Base-by-base conservation (phyloP, 2,888 invertebrate species). In the Beris chalybata region DNA sequence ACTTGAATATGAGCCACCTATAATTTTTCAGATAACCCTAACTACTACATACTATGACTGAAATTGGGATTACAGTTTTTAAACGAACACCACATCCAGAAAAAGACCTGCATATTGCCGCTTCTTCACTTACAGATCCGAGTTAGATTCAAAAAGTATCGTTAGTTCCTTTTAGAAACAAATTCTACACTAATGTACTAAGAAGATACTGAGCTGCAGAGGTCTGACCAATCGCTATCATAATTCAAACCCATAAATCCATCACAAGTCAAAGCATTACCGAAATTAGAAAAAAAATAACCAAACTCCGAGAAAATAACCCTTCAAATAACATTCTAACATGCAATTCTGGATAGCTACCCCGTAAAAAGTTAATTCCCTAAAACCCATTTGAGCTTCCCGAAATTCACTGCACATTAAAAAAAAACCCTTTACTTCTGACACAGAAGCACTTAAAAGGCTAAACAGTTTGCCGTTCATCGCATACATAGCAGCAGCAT, bases 391-490 rank as follows among this genome's bases (percentile, higher is more conserved):
- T 61, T 61, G 50, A 61, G 50, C 61, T 61, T 61, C 22, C 32
- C 61, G 50, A 61, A 61, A 50, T 50, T 61, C 38, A 52, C 50
- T 61, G 50, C 22, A 52, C 50, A 38, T 32, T n/a, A n/a, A n/a
- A 32, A 30, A 48, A 61, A 61, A 45, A 50, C 29, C 61, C 61
- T 52, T 52, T 52, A 52, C 52, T 50, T 61, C 61, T 61, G 52
- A 61, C 61, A 61, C 43, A 52, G 61, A 50, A 61, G 61, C 61
- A 61, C 61, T 61, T 61, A 61, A 61, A 61, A 61, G 61, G 52
- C 61, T 61, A 61, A 61, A 50, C 52, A 61, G 61, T 61, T 50
- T 61, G 61, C 50, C 52, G 43, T 61, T 61, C 61, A 61, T 61
- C 61, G 38, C 61, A 38, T 61, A 52, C 50, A 48, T 32, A 15